Evolutionary conservation across 2,113 vertebrate species (phyloP).

Genomic region (Urocynchramus pylzowi): DNA sequence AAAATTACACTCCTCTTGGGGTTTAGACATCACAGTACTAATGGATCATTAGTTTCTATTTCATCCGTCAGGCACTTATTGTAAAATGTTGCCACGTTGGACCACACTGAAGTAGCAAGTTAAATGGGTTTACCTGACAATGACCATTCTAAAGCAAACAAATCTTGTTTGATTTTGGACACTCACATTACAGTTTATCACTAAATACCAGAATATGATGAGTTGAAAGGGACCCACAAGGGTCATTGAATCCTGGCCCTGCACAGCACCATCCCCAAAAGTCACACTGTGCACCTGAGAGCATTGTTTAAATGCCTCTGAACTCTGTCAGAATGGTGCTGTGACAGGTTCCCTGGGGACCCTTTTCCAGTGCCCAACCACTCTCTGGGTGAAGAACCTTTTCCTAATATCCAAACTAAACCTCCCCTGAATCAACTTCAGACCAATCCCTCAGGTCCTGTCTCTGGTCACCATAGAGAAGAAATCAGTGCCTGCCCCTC

Average conservation of each 20-base stretch:
- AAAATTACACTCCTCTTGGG: not conserved
- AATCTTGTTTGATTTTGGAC: not conserved
- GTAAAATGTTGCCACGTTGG: not conserved
- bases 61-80: not conserved
- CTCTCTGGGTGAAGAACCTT: not conserved
- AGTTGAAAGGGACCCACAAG: not conserved
- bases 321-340: not conserved
- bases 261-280: not conserved
- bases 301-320: fast-evolving
- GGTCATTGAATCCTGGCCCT: not conserved
- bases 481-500: not conserved
- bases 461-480: fast-evolving
- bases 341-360: fast-evolving
- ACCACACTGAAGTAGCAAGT: not conserved
- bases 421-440: not conserved
- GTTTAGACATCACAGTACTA: not conserved
- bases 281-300: no score
- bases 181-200: not conserved
- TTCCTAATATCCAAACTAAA: not conserved
- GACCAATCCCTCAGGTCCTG: fast-evolving
- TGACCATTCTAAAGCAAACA: not conserved
- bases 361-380: not conserved
- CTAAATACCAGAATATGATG: fast-evolving
- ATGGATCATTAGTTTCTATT: not conserved
- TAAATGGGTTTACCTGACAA: not conserved